A percentile compares a stretch with the other conserved stretches of the same genome.
Evolutionary conservation across 2,797 vertebrate species (phyloP).

Genomic region (Centropyge bicolor): DNA sequence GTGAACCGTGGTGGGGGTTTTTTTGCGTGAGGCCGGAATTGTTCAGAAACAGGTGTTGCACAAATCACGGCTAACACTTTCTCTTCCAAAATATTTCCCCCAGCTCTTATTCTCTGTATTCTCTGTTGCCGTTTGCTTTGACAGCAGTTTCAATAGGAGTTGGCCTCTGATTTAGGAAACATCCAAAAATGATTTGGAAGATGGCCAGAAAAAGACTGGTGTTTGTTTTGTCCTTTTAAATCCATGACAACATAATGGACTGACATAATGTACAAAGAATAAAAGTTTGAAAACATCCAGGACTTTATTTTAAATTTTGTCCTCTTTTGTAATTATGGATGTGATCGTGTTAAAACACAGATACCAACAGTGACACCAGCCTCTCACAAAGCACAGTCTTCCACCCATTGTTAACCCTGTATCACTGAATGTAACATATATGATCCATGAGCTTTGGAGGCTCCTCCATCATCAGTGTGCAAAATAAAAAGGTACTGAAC

Average conservation of each 20-base stretch:
- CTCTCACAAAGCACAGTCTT: background rate
- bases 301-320: background rate
- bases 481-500: too few relatives aligned
- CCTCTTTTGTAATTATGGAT: background rate
- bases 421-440: too few relatives aligned
- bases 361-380: background rate
- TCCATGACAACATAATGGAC: background rate
- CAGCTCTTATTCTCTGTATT: constrained; percentile 35
- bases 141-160: constrained; percentile 26
- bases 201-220: constrained; percentile 10
- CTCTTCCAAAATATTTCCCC: constrained; percentile 36
- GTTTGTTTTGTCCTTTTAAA: constrained; percentile 23
- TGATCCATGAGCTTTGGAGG: too few relatives aligned
- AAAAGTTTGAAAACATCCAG: background rate
- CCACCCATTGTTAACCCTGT: background rate
- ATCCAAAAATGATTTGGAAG: constrained; percentile 17
- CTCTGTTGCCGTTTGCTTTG: constrained; percentile 17
- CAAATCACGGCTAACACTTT: constrained; percentile 45
- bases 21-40: constrained; percentile 27
- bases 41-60: constrained; percentile 68
- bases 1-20: constrained; percentile 54
- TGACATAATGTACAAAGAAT: background rate
- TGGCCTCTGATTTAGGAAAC: constrained; percentile 20
- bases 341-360: background rate
- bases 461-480: too few relatives aligned